Percentiles rank a stretch among this genome's conserved stretches.
Evolutionary conservation across 2,113 vertebrate species (phyloP).

Genomic region (Saguinus midas): DNA sequence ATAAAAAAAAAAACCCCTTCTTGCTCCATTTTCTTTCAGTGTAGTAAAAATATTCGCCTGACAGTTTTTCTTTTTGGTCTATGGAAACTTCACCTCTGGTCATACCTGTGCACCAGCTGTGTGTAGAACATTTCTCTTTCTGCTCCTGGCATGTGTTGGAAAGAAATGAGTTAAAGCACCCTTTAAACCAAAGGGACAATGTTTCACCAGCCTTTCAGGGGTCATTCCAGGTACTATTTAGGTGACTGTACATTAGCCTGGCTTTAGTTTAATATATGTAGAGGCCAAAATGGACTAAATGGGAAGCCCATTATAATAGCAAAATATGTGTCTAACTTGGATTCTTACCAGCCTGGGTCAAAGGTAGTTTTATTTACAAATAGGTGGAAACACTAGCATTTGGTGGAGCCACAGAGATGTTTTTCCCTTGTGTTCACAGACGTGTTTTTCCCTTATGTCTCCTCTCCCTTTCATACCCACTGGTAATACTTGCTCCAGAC

Average conservation of each 20-base stretch:
- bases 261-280: neutral
- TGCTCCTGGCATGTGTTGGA: neutral
- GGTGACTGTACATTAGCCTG: neutral
- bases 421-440: neutral
- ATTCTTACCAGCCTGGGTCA: neutral
- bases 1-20: slow-evolving; percentile 73
- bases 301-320: neutral
- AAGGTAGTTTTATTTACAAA: slow-evolving; percentile 35
- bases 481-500: neutral
- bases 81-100: slow-evolving; percentile 63
- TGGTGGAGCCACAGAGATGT: neutral
- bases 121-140: neutral
- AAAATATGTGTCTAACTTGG: neutral
- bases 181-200: neutral
- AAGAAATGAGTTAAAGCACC: neutral
- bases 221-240: neutral
- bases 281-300: neutral
- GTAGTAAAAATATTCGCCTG: slow-evolving; percentile 75
- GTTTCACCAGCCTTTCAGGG: neutral
- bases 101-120: slow-evolving; percentile 61
- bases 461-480: neutral
- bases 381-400: neutral
- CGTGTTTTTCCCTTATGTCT: neutral
- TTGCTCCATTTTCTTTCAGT: slow-evolving; percentile 77
- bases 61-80: slow-evolving; percentile 69